These are phyloP conservation scores for Anarrhichthys ocellatus DNA, from an alignment of 2,113 vertebrate species.

Conservation along the genomic window DNA sequence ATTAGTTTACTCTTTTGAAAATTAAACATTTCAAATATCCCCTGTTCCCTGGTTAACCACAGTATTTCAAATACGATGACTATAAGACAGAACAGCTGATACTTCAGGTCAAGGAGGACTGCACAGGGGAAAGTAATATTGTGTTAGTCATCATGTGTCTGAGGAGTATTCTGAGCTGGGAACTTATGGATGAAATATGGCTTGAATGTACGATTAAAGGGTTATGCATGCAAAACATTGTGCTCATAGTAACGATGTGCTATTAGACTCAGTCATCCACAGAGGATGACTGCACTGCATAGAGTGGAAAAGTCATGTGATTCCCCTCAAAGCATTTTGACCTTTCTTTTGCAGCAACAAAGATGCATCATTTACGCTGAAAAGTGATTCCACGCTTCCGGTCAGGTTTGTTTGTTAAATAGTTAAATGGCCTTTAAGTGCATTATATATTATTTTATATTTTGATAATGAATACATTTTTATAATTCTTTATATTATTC, in stretches of 20 bases:
- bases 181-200: background rate
- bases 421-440: conserved; percentile 1
- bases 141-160: conserved; percentile 35
- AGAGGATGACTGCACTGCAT: conserved; percentile 41
- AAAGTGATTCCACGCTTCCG: conserved; percentile 10
- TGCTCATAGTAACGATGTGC: conserved; percentile 26
- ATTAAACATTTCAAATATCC: conserved; percentile 5
- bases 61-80: conserved; percentile 11
- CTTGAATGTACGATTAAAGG: conserved; percentile 41
- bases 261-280: conserved; percentile 36
- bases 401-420: background rate
- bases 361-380: conserved; percentile 16
- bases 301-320: conserved; percentile 30
- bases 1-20: background rate
- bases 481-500: background rate
- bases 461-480: background rate
- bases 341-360: conserved; percentile 32
- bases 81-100: conserved; percentile 37
- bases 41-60: conserved; percentile 1
- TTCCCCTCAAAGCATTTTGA: conserved; percentile 41
- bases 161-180: conserved; percentile 28
- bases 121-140: conserved; percentile 30
- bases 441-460: conserved; percentile 9
- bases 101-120: conserved; percentile 23
- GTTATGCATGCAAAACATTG: conserved; percentile 56